Percentiles rank a stretch among this genome's conserved stretches.
Conservation (phyloP, 1,140 invertebrate species). For the Trichoplusia ni region DNA sequence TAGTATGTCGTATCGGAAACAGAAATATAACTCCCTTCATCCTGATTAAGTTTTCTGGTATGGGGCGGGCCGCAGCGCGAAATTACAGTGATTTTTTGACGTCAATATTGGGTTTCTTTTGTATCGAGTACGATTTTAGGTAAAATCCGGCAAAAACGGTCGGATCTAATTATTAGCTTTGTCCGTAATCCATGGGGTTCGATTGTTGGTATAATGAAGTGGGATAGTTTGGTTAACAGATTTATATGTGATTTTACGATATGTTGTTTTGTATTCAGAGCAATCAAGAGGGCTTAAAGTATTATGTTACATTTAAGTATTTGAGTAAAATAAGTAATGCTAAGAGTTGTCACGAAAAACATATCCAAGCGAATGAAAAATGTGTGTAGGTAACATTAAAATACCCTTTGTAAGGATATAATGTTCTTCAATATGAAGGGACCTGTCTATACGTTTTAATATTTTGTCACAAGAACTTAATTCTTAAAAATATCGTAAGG, state of each 20-base stretch:
- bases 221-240: conserved; percentile 48
- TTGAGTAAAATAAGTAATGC: too few relatives aligned
- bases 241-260: conserved; percentile 46
- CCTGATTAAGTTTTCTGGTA: conserved; percentile 74
- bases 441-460: too few relatives aligned
- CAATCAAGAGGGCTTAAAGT: too few relatives aligned
- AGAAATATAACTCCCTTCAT: conserved; percentile 72
- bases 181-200: conserved; percentile 42
- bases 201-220: conserved; percentile 42
- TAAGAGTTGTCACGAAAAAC: too few relatives aligned
- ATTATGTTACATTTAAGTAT: conserved; percentile 17
- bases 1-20: conserved; percentile 79
- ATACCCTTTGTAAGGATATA: too few relatives aligned
- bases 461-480: too few relatives aligned
- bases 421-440: too few relatives aligned
- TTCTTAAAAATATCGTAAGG: too few relatives aligned
- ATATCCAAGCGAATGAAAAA: too few relatives aligned
- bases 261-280: too few relatives aligned
- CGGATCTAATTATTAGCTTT: conserved; percentile 73
- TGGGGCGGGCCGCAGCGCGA: conserved; percentile 55
- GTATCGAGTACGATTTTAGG: conserved; percentile 61
- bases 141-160: conserved; percentile 67
- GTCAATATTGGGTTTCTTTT: conserved; percentile 66
- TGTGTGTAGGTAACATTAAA: too few relatives aligned
- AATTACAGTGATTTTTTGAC: conserved; percentile 79